These are phyloP conservation scores for Tamandua tetradactyla DNA, from an alignment of 2,797 vertebrate species.

Conservation along the genomic window DNA sequence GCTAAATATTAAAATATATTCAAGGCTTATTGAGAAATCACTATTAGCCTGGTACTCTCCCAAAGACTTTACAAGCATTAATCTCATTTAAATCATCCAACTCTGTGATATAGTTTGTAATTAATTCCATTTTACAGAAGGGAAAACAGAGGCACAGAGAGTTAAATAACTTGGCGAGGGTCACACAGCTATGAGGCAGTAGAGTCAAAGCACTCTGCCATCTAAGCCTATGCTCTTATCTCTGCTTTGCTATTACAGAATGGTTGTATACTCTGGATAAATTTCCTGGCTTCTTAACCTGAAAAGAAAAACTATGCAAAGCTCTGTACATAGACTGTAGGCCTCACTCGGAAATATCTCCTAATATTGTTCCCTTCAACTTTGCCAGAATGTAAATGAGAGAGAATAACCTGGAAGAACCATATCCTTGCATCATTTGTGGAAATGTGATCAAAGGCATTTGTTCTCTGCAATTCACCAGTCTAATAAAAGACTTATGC, in stretches of 20 bases:
- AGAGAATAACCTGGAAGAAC: not conserved
- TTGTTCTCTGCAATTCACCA: not conserved
- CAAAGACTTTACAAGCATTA: not conserved
- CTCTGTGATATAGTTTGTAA: not conserved
- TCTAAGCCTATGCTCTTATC: not conserved
- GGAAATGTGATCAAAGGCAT: not conserved
- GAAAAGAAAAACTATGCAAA: not conserved
- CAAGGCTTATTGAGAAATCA: not conserved
- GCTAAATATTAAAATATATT: not conserved
- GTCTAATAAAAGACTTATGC: not conserved
- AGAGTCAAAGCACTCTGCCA: not conserved
- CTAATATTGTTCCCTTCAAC: not conserved
- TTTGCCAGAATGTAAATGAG: not conserved
- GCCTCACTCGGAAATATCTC: not conserved
- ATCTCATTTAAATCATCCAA: not conserved
- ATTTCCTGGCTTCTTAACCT: not conserved
- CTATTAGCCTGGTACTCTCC: not conserved
- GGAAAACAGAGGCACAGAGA: not conserved
- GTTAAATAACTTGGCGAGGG: not conserved
- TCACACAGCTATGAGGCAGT: not conserved
- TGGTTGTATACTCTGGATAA: not conserved
- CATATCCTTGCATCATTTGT: not conserved
- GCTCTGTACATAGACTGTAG: accelerated
- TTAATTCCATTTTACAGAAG: not conserved
- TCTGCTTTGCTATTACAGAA: not conserved